These are phyloP conservation scores for Hanleya hanleyi DNA, from an alignment of 2,888 invertebrate genomes.

Conservation along the genomic window DNA sequence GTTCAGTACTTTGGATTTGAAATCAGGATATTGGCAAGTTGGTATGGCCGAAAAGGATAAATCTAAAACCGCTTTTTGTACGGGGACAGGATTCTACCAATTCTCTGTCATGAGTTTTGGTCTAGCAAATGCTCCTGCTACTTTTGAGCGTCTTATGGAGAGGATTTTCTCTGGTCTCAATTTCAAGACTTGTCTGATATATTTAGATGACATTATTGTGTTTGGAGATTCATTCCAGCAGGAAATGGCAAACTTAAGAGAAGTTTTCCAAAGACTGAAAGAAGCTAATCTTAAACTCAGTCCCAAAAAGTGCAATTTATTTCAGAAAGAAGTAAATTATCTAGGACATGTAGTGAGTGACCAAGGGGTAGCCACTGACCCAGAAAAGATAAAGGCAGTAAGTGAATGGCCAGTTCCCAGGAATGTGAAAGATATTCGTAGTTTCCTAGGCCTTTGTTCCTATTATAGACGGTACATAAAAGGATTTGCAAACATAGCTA, in stretches of 20 bases:
- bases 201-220: too few relatives aligned
- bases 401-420: conserved; percentile 23
- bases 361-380: conserved; percentile 22
- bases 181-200: too few relatives aligned
- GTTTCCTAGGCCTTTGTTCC: conserved; percentile 25
- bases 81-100: conserved; percentile 33
- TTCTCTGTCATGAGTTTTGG: too few relatives aligned
- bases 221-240: neutral
- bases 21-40: conserved; percentile 44
- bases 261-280: neutral
- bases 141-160: too few relatives aligned
- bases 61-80: conserved; percentile 42
- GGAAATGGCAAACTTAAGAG: neutral
- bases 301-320: conserved; percentile 2
- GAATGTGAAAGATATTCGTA: conserved; percentile 20
- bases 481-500: conserved; percentile 27
- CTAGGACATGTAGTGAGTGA: conserved; percentile 28
- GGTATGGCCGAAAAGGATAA: conserved; percentile 31
- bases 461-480: conserved; percentile 27
- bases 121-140: too few relatives aligned
- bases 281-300: conserved; percentile 2
- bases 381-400: conserved; percentile 19
- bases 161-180: too few relatives aligned
- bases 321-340: conserved; percentile 8
- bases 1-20: conserved; percentile 22